Conservation (phyloP, 2,888 invertebrate genomes). For the Nycteola revayana region DNA sequence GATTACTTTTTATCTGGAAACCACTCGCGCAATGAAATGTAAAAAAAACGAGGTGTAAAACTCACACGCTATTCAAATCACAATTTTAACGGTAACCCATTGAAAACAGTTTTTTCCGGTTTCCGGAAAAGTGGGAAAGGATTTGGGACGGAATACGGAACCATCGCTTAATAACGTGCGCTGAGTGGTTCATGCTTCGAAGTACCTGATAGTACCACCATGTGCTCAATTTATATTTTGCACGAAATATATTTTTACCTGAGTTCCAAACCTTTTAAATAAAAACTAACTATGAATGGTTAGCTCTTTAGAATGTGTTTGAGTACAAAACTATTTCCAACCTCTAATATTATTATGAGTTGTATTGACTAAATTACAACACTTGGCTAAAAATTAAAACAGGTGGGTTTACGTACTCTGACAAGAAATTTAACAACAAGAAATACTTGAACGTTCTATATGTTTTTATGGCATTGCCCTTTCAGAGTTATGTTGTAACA, state of each 20-base stretch:
- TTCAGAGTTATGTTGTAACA: too few relatives aligned
- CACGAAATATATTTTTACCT: conserved; percentile 27
- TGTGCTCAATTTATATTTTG: conserved; percentile 30
- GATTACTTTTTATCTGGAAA: conserved; percentile 9
- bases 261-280: too few relatives aligned
- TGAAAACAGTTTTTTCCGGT: conserved; percentile 42
- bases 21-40: conserved; percentile 14
- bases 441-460: too few relatives aligned
- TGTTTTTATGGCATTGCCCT: too few relatives aligned
- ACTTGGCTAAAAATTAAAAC: too few relatives aligned
- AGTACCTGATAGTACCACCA: conserved; percentile 43
- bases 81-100: conserved; percentile 40
- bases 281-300: too few relatives aligned
- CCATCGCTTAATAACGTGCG: conserved; percentile 33
- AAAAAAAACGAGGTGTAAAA: conserved; percentile 31
- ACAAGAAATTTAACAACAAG: too few relatives aligned
- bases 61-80: conserved; percentile 29
- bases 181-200: conserved; percentile 32
- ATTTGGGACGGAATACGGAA: conserved; percentile 33
- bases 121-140: conserved; percentile 36
- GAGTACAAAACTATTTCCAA: too few relatives aligned
- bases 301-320: too few relatives aligned
- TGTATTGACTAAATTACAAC: too few relatives aligned
- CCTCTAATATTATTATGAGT: too few relatives aligned
- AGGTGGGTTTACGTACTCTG: too few relatives aligned